Evolutionary conservation across 2,888 invertebrate genomes (phyloP).

Genomic region (Scaptomyza parva): DNA sequence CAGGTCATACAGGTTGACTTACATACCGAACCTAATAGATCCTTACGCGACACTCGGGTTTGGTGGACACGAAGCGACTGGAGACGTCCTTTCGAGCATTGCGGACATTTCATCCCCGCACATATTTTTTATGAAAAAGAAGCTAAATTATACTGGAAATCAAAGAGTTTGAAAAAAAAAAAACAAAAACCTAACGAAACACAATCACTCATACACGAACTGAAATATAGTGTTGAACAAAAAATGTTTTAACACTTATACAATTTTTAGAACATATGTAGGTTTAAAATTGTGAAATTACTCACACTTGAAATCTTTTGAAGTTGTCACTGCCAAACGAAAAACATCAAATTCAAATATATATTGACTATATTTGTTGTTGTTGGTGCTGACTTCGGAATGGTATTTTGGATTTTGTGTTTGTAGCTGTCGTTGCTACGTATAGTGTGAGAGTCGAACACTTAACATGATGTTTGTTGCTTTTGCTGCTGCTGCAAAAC

Average conservation of each 20-base stretch:
- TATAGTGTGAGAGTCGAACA: conserved; percentile 44
- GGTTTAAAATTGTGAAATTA: conserved; percentile 43
- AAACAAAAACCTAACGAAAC: conserved; percentile 25
- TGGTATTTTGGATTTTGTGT: conserved; percentile 62
- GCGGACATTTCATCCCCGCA: too few species aligned
- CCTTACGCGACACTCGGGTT: too few species aligned
- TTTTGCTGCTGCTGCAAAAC: conserved; percentile 9
- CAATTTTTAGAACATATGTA: conserved; percentile 27
- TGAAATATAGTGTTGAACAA: conserved; percentile 7
- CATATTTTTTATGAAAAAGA: conserved; percentile 56
- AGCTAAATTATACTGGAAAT: conserved; percentile 63
- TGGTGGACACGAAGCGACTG: too few species aligned
- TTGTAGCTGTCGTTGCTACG: conserved; percentile 51
- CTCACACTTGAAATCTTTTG: conserved; percentile 49
- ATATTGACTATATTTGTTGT: conserved; percentile 49
- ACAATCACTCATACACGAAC: conserved; percentile 7
- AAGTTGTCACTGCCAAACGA: conserved; percentile 54
- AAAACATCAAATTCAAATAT: conserved; percentile 62
- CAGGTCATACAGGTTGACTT: too few species aligned
- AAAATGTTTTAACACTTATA: neutral
- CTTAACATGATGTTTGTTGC: conserved; percentile 26
- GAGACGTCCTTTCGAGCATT: too few species aligned
- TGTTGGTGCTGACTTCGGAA: conserved; percentile 47
- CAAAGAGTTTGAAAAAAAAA: conserved; percentile 46
- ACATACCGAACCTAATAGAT: too few species aligned